Evolutionary conservation across 2,888 invertebrate genomes (phyloP), one percentile per base, ranked within the genome.

Genomic region (Mallateleia sp.): DNA sequence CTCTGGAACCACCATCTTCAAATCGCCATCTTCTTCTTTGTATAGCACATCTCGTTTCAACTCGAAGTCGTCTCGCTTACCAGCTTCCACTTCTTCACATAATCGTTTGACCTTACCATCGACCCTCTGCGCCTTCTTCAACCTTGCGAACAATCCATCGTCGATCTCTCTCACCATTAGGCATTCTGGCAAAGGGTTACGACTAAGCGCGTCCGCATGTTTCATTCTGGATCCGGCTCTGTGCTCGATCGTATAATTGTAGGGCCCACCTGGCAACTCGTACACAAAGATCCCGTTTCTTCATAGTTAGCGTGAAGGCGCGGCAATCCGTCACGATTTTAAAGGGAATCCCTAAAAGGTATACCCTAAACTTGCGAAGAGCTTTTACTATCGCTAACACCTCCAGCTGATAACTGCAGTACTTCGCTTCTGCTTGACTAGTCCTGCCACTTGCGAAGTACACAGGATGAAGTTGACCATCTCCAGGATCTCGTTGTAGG

Each of bases 181-280:
- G n/a, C n/a, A n/a, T n/a, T n/a, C n/a, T n/a, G n/a, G n/a, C n/a
- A n/a, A n/a, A n/a, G n/a, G n/a, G n/a, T n/a, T n/a, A n/a, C n/a
- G n/a, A n/a, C n/a, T n/a, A 24, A 62, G 42, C 3, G 62, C 62
- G 25, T 64, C 62, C 2, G 45, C 62, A 15, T 64, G 62, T 24
- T 20, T 2, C 45, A 38, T 82, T 11, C 52, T 62, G 0, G 22
- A 14, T 14, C 79, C 67, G 8, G 64, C 5, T n/a, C 82, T 22
- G 45, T 87, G 85, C 3, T 84, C 80, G 2, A 87, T 54, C 8
- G 8, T 8, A 8, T 32, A 32, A n/a, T n/a, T n/a, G n/a, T n/a
- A n/a, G n/a, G n/a, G n/a, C n/a, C n/a, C n/a, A n/a, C n/a, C n/a
- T n/a, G n/a, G n/a, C 32, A 4, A 32, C 32, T 32, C 32, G 32